A percentile compares a stretch with the other conserved stretches of the same genome.
Conservation (phyloP, 1,140 invertebrate genomes). For the Listronotus oregonensis region DNA sequence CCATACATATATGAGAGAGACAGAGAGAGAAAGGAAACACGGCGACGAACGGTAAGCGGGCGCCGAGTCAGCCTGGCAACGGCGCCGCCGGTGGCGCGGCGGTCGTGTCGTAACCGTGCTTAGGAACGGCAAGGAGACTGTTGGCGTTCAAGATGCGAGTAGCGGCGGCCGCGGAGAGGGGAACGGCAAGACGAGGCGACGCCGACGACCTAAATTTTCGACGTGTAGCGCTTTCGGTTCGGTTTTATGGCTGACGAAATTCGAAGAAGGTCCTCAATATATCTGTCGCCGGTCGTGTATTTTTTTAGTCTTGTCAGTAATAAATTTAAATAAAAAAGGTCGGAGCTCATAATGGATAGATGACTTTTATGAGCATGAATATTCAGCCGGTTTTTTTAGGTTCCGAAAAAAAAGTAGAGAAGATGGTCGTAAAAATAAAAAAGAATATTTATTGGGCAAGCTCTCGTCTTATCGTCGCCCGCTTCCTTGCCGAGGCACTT, state of each 20-base stretch:
- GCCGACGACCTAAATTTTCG: not conserved
- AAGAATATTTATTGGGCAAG: no score
- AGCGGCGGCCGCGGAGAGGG: not conserved
- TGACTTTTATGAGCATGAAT: no score
- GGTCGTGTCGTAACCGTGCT: not conserved
- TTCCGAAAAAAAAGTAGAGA: no score
- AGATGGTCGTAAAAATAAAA: no score
- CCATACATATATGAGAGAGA: constrained; percentile 2
- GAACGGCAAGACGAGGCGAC: not conserved
- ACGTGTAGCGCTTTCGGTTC: constrained; percentile 3
- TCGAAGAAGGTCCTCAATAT: not conserved
- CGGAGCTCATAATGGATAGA: no score
- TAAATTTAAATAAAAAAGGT: no score
- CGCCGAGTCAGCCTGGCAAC: constrained; percentile 1
- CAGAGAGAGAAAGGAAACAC: not conserved
- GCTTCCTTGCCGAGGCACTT: no score
- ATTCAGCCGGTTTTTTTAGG: no score
- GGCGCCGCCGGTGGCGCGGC: not conserved
- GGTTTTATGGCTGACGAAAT: not conserved
- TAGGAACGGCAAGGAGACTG: not conserved
- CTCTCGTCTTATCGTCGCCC: no score
- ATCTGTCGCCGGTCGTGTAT: not conserved
- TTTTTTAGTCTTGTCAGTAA: not conserved
- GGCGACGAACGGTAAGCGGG: not conserved
- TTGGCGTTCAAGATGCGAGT: constrained; percentile 1